Evolutionary conservation across 2,888 invertebrate genomes (phyloP).

Genomic region (Pasiphila rectangulata): DNA sequence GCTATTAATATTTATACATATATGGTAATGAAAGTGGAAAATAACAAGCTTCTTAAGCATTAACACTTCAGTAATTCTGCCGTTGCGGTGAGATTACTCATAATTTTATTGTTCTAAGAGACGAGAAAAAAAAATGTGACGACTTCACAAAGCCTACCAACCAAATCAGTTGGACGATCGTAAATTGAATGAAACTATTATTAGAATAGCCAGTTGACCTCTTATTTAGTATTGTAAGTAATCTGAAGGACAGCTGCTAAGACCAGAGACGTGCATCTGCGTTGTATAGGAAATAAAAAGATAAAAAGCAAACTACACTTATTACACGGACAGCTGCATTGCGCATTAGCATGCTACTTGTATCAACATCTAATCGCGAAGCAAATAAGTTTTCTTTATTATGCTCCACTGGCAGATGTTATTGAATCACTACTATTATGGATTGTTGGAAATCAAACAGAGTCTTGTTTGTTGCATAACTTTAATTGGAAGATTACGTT

Average conservation of each 20-base stretch:
- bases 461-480: conserved; percentile 24
- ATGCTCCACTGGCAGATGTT: conserved; percentile 4
- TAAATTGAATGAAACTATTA: background rate
- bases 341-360: conserved; percentile 10
- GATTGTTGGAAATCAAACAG: conserved; percentile 11
- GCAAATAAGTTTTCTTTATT: conserved; percentile 8
- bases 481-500: conserved; percentile 30
- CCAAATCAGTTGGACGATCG: no score
- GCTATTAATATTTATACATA: conserved; percentile 9
- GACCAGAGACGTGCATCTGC: conserved; percentile 23
- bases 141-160: background rate
- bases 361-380: conserved; percentile 19
- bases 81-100: background rate
- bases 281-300: conserved; percentile 20
- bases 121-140: background rate
- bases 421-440: conserved; percentile 4
- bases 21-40: conserved; percentile 14
- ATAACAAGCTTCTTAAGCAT: conserved; percentile 8
- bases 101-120: background rate
- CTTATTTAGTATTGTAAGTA: conserved; percentile 12
- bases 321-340: conserved; percentile 26
- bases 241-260: conserved; percentile 28
- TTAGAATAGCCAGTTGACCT: background rate
- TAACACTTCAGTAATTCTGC: background rate
- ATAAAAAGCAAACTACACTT: conserved; percentile 14